Evolutionary conservation across 2,113 vertebrate genomes (phyloP), one percentile per base, ranked within the genome.

Genomic region (Xiphophorus hellerii): DNA sequence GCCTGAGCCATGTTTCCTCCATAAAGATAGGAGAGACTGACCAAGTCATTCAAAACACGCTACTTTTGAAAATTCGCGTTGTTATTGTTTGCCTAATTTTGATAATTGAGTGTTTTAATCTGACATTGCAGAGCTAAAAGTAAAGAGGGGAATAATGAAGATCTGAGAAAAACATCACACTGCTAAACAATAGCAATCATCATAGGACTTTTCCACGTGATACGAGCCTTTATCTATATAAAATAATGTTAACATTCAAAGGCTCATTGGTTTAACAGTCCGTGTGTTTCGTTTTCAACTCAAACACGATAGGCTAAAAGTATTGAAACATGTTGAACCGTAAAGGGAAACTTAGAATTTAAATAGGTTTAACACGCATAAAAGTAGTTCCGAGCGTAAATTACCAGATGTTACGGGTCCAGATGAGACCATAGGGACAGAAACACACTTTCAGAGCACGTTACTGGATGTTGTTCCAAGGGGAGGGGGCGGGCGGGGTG

Each of bases 361-460:
- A 6, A 7, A 28, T 62, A 33, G 9, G 5, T 62, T 48, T 12
- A 20, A 25, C 6, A 37, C 4, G 7, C 3, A 0, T 78, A 2
- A 20, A 25, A 68, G 44, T 9, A 33, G 12, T 63, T 15, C 1
- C 70, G 0, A 27, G 2, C 3, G 37, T 2, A 73, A 39, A 33
- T 84, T 86, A 89, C 87, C 87, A 62, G 42, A 61, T 65, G 28
- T 78, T 64, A 17, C 2, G 5, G 27, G 13, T 69, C 65, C 68
- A 31, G 3, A 0, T 2, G 25, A 0, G 1, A 66, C 54, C 22
- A 71, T 58, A 72, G 2, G 6, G 37, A 62, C 51, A 74, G 39
- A 74, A 62, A 81, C 86, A 86, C 88, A 83, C 81, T 83, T 75
- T 22, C 66, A 33, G 25, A 35, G 35, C 69, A 58, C 6, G 66